These are phyloP conservation scores for Dicrurus megarhynchus DNA, from an alignment of 2,113 vertebrate species.

Conservation along the genomic window DNA sequence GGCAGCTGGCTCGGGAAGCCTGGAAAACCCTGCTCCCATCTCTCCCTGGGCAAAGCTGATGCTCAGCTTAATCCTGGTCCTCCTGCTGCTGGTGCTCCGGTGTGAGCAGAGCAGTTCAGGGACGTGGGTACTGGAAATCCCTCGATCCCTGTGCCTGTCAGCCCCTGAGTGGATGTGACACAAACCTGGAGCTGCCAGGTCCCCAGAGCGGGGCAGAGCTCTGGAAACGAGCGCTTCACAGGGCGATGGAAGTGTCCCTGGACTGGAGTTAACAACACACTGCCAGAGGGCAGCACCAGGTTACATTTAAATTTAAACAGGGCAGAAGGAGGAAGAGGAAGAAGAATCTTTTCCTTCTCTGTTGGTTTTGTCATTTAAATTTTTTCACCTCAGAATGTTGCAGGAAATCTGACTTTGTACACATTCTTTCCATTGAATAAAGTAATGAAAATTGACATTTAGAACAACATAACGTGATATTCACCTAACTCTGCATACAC, in stretches of 20 bases:
- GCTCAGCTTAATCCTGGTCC: background rate
- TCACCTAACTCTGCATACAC: background rate
- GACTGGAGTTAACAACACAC: background rate
- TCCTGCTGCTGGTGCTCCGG: accelerated
- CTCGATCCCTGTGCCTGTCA: background rate
- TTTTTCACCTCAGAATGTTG: background rate
- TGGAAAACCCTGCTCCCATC: background rate
- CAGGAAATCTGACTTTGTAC: background rate
- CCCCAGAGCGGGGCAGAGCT: background rate
- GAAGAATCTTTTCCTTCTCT: background rate
- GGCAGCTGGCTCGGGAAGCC: background rate
- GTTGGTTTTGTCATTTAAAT: background rate
- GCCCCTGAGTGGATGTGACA: background rate
- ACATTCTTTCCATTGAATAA: background rate
- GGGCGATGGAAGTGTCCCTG: background rate
- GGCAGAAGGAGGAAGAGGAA: background rate
- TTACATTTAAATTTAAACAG: background rate
- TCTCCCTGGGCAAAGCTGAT: background rate
- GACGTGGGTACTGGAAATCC: background rate
- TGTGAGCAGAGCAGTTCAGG: background rate
- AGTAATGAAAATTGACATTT: background rate
- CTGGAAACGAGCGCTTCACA: background rate
- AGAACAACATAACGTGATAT: background rate
- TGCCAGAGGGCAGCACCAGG: background rate
- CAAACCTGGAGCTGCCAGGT: background rate